Evolutionary conservation across 2,113 vertebrate genomes (phyloP), one percentile per base, ranked within the genome.

Genomic region (Ammospiza nelsoni): DNA sequence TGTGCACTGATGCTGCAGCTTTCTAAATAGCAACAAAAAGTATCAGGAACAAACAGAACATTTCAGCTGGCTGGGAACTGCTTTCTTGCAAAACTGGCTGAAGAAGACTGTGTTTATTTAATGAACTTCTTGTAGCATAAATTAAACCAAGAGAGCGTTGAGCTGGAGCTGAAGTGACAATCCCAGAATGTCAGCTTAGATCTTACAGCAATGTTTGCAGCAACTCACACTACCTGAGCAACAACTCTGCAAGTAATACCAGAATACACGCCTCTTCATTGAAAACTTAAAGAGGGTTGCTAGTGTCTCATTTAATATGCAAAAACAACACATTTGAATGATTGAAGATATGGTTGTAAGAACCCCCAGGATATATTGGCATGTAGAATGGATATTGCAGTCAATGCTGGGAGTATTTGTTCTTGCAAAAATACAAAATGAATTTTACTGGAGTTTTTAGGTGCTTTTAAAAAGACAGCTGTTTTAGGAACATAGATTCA

Each of bases 301-400:
- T 85, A 46, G 57, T 80, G 48, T 80, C 65, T 95, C 75, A 81
- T 96, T 86, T 57, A 72, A 46, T 65, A 84, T 49, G 76, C 73
- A 95, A 96, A 96, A 95, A 4, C 29, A 88, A 37, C 46, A 33
- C 19, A 93, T 90, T 69, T 85, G 65, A 90, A 43, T 92, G 87
- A 66, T 84, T 81, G 44, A 43, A 88, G 12, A 29, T 35, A n/a
- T 8, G 24, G 9, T 12, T 75, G 46, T 65, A 63, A 74, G 55
- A 90, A 68, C 59, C 22, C 29, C 35, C 41, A 48, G 15, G 22
- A 84, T 74, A 63, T 43, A 52, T 11, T 54, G n/a, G 46, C 20
- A 2, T 55, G 29, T 9, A 79, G 66, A 79, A 72, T 35, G 48
- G 35, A 3, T 73, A n/a, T 29, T 68, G 25, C 33, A 67, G 27